Evolutionary conservation across 2,888 invertebrate genomes (phyloP).

Genomic region (Drosophila paramelanica): DNA sequence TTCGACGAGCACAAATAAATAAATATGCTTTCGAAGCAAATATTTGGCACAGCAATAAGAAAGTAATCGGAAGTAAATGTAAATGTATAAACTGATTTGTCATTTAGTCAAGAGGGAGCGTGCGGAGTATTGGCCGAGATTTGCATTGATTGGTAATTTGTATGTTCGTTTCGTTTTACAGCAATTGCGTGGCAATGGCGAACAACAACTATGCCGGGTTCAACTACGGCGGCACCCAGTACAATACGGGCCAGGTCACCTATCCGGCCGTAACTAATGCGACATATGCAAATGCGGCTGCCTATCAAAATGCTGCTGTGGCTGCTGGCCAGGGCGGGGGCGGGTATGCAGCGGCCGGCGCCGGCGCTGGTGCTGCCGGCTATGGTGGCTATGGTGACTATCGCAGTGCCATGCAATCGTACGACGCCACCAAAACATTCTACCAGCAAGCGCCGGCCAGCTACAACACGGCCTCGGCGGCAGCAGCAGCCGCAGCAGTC

Average conservation of each 20-base stretch:
- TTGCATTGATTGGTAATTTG: conserved; percentile 70
- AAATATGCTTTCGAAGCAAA: conserved; percentile 31
- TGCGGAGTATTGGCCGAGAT: conserved; percentile 29
- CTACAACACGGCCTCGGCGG: conserved; percentile 85
- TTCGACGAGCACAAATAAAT: conserved; percentile 74
- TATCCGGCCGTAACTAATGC: conserved; percentile 86
- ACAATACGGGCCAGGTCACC: conserved; percentile 86
- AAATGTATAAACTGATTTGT: conserved; percentile 64
- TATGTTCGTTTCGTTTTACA: conserved; percentile 45
- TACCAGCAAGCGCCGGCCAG: conserved; percentile 90
- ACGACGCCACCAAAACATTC: conserved; percentile 94
- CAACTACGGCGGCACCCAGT: conserved; percentile 96
- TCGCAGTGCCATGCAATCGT: conserved; percentile 88
- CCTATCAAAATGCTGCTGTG: conserved; percentile 90
- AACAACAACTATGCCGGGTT: conserved; percentile 97
- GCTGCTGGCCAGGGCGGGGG: conserved; percentile 85
- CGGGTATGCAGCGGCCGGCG: conserved; percentile 55
- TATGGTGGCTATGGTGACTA: conserved; percentile 87
- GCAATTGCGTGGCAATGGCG: conserved; percentile 74
- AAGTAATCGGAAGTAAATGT: conserved; percentile 60
- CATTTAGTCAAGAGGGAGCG: conserved; percentile 20
- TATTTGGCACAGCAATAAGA: conserved; percentile 49
- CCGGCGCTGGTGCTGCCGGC: conserved; percentile 85
- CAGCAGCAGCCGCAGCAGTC: conserved; percentile 83
- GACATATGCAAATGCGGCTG: conserved; percentile 94